Base-by-base conservation (phyloP, 2,888 invertebrate species). In the Cloeon dipterum region DNA sequence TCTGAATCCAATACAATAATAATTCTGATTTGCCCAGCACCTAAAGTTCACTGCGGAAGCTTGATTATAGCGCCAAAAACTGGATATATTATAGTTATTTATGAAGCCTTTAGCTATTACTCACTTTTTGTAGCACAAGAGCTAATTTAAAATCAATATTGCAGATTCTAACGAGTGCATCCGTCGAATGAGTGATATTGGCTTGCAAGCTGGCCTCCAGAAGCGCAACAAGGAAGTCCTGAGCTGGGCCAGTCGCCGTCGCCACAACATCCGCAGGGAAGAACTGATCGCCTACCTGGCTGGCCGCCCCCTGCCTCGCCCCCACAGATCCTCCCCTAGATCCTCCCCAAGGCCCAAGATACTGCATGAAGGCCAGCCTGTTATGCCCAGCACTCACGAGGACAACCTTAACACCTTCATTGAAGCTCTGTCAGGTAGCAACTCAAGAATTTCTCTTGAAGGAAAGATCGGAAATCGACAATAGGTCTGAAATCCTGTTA, bases 221-320 rank as follows among this genome's bases (percentile, higher is more conserved):
- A 69, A 70, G 52, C 64, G 75, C 49, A 75, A 72, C 50, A 69
- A 67, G 53, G 79, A 79, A 58, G 56, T 79, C 48, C 63, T 77
- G 46, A 70, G 73, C 47, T 79, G 78, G 79, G 75, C 72, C 13
- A 64, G 69, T 45, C 66, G 69, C 55, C 66, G 74, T 55, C 64
- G 75, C 45, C 54, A 60, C 34, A 65, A 71, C 53, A 78, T 81
- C 46, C 63, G 74, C 19, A 61, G 78, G 26, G 78, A 81, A 50
- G 79, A 81, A 51, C 60, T 81, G 19, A 58, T 79, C 47, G 74
- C 77, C 14, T 79, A 74, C 59, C 62, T 81, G 40, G 69, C 76
- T 46, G 79, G 78, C 20, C 71, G 70, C 55, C 65, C 68, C 45
- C 64, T 68, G 40, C 64, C 66, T 36, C 52, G 61, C 42, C 8